Evolutionary conservation across 2,888 invertebrate genomes (phyloP).

Genomic region (Atethmia centrago): DNA sequence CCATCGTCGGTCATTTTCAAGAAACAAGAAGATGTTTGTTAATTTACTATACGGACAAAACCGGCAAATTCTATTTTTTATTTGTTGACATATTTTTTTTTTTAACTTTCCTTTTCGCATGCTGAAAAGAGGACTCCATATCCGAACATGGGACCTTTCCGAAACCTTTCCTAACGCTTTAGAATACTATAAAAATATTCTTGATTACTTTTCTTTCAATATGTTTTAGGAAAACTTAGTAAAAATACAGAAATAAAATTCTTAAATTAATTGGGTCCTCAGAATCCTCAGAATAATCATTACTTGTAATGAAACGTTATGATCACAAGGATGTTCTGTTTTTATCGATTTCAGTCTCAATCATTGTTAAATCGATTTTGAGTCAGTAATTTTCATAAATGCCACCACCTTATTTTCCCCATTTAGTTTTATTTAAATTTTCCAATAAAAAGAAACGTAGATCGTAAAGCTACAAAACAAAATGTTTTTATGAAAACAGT

Average conservation of each 20-base stretch:
- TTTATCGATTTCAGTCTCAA: background rate
- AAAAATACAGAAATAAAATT: background rate
- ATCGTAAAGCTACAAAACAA: background rate
- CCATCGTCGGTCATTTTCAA: conserved; percentile 69
- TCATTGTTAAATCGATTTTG: background rate
- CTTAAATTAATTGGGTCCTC: background rate
- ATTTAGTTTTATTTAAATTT: too few relatives aligned
- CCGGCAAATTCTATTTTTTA: conserved; percentile 64
- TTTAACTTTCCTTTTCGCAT: conserved; percentile 34
- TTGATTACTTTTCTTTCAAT: background rate
- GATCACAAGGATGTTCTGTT: conserved; percentile 1
- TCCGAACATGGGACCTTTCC: background rate
- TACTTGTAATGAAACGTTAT: conserved; percentile 1
- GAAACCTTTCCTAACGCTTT: too few relatives aligned
- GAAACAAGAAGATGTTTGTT: conserved; percentile 25
- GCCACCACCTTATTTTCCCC: fast-evolving
- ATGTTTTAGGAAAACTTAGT: too few relatives aligned
- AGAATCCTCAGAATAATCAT: background rate
- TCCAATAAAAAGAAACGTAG: fast-evolving
- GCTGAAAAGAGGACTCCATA: background rate
- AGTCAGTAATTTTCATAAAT: too few relatives aligned
- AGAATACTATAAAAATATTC: too few relatives aligned
- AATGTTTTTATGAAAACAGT: background rate
- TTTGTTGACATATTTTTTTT: conserved; percentile 58
- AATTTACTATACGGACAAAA: conserved; percentile 46